phyloP scores from a whole-genome alignment of 2,888 invertebrate species.

The Phengaris alcon region DNA sequence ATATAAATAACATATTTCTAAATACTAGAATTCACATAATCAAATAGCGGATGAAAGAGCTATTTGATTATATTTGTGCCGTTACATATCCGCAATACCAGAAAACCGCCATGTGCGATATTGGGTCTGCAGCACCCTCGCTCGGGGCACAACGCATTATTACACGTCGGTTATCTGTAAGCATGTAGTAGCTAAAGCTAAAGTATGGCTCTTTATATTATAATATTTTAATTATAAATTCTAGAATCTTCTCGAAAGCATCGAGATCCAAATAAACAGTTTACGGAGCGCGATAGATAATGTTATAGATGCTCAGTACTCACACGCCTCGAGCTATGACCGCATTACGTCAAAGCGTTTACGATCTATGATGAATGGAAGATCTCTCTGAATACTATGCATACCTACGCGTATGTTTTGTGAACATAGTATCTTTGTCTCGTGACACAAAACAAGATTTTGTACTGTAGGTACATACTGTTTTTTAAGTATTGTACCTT shows the following conservation, averaged over 20 bases:
- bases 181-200: too few relatives aligned
- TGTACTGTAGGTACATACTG: background rate
- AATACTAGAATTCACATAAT: too few relatives aligned
- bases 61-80: too few relatives aligned
- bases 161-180: too few relatives aligned
- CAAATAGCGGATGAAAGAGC: too few relatives aligned
- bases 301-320: background rate
- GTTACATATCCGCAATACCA: too few relatives aligned
- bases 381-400: conserved; percentile 31
- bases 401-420: too few relatives aligned
- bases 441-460: background rate
- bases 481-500: background rate
- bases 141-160: too few relatives aligned
- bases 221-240: background rate
- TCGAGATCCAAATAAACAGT: background rate
- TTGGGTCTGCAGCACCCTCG: too few relatives aligned
- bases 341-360: conserved; percentile 37
- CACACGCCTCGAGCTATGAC: conserved; percentile 28
- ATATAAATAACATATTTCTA: too few relatives aligned
- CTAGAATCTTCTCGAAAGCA: background rate
- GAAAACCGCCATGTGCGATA: too few relatives aligned
- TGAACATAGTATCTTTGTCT: background rate
- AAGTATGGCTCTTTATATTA: background rate
- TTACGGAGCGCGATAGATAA: background rate
- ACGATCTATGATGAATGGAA: conserved; percentile 37